phyloP scores from a whole-genome alignment of 2,113 vertebrate species.

The Mohoua ochrocephala region DNA sequence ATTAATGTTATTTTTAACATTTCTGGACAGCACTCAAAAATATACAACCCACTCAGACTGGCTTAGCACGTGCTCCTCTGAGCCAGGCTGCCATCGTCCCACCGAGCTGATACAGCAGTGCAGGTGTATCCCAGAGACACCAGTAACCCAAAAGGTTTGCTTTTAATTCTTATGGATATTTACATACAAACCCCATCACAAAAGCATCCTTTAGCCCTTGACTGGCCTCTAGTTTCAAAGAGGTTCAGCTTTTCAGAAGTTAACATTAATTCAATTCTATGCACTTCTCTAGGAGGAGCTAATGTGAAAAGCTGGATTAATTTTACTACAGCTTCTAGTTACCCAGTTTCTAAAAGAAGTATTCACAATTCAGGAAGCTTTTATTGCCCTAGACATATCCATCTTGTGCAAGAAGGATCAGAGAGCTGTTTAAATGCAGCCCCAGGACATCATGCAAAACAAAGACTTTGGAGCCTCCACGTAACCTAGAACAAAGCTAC shows the following conservation, averaged over 20 bases:
- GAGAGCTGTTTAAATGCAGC: conserved; percentile 13
- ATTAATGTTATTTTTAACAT: conserved; percentile 58
- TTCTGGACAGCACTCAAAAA: conserved; percentile 34
- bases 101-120: rapidly evolving
- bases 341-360: neutral
- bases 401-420: neutral
- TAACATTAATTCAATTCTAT: neutral
- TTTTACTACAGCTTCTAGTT: neutral
- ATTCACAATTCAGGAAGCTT: neutral
- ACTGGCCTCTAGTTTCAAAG: neutral
- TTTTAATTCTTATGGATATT: neutral
- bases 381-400: neutral
- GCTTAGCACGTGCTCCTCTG: neutral
- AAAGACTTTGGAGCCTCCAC: neutral
- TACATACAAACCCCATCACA: neutral
- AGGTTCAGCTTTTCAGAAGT: neutral
- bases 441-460: neutral
- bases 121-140: neutral
- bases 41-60: neutral
- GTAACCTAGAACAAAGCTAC: neutral
- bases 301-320: neutral
- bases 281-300: neutral
- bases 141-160: neutral
- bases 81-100: neutral
- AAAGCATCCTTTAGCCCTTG: neutral